Evolutionary conservation across 1,140 invertebrate species (phyloP), one percentile per base, ranked within the genome.

Genomic region (Charaxes varanes): DNA sequence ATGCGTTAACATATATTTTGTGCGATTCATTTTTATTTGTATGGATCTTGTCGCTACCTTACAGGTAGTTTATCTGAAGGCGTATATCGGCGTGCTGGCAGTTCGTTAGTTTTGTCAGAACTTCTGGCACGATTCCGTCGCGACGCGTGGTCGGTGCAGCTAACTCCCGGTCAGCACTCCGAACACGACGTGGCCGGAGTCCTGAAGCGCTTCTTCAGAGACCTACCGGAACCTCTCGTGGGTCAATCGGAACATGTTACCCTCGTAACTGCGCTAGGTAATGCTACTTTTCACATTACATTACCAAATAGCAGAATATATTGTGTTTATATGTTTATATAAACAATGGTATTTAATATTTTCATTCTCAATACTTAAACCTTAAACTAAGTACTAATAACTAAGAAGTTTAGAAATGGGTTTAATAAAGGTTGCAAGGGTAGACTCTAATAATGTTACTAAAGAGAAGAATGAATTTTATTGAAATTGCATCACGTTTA

Each of bases 161-260:
- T 97, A 16, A 91, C 89, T 2, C 77, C 86, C 3, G 88, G 89
- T 17, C 88, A 90, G 12, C 93, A 92, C 60, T 89, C 89, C 0
- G 94, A 95, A 54, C 92, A 96, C 77, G 95, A 97, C 60, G 94
- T 96, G 1, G 92, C 94, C 2, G 93, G 90, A 16, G 92, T 91
- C 4, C 77, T 97, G 0, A 96, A 96, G 66, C 43, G 62, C 1
- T 65, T 65, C 47, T 59, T 65, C 34, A 33, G 62, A 10, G 58
- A 65, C 16, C 34, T 65, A 3, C 58, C 58, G 1, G 55, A 56
- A 6, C 35, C 62, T 2, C 45, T 65, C 0, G 28, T 65, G 4
- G 52, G 52, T 1, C 52, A 52, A 30, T 52, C 53, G 3, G 38
- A 46, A 6, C 55, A 62, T 10, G 21, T 26, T 4, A 11, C 18